phyloP scores from a whole-genome alignment of 23 tunicate genomes.

The Phallusia fumigata region DNA sequence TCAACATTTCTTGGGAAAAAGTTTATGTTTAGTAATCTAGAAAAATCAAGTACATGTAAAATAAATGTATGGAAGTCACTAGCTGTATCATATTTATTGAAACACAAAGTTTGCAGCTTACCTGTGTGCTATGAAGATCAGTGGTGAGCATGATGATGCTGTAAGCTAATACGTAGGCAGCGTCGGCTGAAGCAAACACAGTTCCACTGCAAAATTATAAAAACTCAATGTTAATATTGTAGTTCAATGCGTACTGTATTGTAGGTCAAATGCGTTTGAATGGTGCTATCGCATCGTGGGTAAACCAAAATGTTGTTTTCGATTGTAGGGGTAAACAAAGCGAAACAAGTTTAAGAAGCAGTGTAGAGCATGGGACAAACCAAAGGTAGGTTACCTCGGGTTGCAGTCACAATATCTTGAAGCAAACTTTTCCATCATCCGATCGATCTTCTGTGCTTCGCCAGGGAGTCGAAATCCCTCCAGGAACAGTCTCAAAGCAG shows the following conservation, averaged over 20 bases:
- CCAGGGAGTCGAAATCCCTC: conserved; percentile 97
- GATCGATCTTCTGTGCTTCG: conserved; percentile 97
- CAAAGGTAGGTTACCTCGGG: conserved; percentile 87
- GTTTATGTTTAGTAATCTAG: too few species aligned
- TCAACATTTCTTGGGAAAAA: too few species aligned
- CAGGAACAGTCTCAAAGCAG: conserved; percentile 76
- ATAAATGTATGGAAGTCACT: too few species aligned
- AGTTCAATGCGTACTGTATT: too few species aligned
- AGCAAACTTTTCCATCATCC: conserved; percentile 98
- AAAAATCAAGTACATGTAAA: neutral
- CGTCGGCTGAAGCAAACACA: conserved; percentile 96
- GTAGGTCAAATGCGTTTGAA: too few species aligned
- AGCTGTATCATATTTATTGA: neutral
- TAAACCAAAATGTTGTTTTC: too few species aligned
- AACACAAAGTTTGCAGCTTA: neutral
- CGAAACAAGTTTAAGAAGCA: too few species aligned
- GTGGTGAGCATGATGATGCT: conserved; percentile 98
- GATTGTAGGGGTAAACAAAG: too few species aligned
- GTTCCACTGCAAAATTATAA: conserved; percentile 67
- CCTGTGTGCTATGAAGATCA: conserved; percentile 90
- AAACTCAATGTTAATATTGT: too few species aligned
- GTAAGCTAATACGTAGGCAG: conserved; percentile 96
- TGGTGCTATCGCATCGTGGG: too few species aligned
- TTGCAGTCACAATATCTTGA: conserved; percentile 92
- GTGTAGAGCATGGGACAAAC: too few species aligned